phyloP scores from a whole-genome alignment of 2,888 invertebrate species.

The Aphidius colemani region DNA sequence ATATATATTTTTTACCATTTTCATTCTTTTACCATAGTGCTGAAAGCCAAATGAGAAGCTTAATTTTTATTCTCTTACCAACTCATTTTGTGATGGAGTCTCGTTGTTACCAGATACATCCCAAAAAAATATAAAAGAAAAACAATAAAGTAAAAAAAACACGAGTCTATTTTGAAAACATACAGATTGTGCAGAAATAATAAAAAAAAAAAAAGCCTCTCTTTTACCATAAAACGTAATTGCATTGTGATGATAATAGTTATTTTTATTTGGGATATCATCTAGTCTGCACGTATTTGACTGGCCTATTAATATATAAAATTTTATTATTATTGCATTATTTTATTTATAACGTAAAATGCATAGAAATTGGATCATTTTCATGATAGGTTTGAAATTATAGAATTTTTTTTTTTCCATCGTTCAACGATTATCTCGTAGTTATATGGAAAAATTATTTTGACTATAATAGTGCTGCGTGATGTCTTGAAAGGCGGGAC shows the following conservation, averaged over 20 bases:
- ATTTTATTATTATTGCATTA: too few relatives aligned
- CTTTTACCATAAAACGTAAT: conserved; percentile 20
- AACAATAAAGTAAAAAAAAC: not conserved
- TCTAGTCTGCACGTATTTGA: conserved; percentile 18
- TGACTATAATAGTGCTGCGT: too few relatives aligned
- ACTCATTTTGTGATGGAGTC: conserved; percentile 8
- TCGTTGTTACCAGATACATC: not conserved
- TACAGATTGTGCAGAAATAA: not conserved
- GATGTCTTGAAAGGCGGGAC: too few relatives aligned
- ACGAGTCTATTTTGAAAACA: not conserved
- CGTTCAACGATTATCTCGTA: conserved; percentile 40
- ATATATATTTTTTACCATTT: conserved; percentile 2
- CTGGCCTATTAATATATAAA: too few relatives aligned
- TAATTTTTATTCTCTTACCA: conserved; percentile 17
- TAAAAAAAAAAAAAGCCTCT: too few relatives aligned
- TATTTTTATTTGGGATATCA: conserved; percentile 18
- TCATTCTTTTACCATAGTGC: not conserved
- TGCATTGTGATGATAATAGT: conserved; percentile 34
- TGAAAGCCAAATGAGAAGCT: conserved; percentile 14
- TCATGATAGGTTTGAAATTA: conserved; percentile 37
- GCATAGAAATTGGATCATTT: conserved; percentile 40
- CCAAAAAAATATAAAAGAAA: conserved; percentile 3
- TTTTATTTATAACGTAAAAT: conserved; percentile 16
- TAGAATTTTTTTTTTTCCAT: not conserved
- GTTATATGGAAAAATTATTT: conserved; percentile 2